Percentiles rank a stretch among this genome's conserved stretches.
These are phyloP conservation scores for Bombylius major DNA, from an alignment of 2,888 invertebrate species.

Conservation along the genomic window DNA sequence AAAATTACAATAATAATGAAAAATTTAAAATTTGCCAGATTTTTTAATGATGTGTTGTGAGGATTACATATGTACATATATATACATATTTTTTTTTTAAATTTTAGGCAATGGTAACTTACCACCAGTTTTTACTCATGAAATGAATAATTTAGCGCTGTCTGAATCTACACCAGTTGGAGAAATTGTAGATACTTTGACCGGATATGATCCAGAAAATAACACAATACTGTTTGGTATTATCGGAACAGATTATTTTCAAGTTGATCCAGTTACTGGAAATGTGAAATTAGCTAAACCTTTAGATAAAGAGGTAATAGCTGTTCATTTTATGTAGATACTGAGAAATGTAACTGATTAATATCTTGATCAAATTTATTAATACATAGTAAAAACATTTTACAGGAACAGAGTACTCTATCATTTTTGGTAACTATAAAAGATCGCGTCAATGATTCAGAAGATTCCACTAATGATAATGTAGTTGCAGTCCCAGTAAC, in stretches of 20 bases:
- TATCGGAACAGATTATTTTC: slow-evolving; percentile 68
- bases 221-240: slow-evolving; percentile 55
- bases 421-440: slow-evolving; percentile 70
- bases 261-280: slow-evolving; percentile 63
- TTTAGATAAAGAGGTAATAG: slow-evolving; percentile 65
- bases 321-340: background rate
- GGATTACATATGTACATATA: too few species aligned
- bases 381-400: background rate
- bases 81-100: background rate
- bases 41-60: too few species aligned
- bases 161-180: slow-evolving; percentile 71
- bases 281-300: slow-evolving; percentile 66
- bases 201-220: slow-evolving; percentile 72
- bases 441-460: slow-evolving; percentile 50
- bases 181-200: slow-evolving; percentile 59
- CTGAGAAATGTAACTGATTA: background rate
- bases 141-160: slow-evolving; percentile 64
- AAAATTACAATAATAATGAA: too few species aligned
- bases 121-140: slow-evolving; percentile 59
- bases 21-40: too few species aligned
- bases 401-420: slow-evolving; percentile 61
- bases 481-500: slow-evolving; percentile 63
- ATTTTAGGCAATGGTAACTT: slow-evolving; percentile 41
- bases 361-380: background rate
- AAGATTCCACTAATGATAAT: slow-evolving; percentile 51